A percentile compares a stretch with the other conserved stretches of the same genome.
phyloP scores from a whole-genome alignment of 2,113 vertebrate genomes.

The Clarias gariepinus region DNA sequence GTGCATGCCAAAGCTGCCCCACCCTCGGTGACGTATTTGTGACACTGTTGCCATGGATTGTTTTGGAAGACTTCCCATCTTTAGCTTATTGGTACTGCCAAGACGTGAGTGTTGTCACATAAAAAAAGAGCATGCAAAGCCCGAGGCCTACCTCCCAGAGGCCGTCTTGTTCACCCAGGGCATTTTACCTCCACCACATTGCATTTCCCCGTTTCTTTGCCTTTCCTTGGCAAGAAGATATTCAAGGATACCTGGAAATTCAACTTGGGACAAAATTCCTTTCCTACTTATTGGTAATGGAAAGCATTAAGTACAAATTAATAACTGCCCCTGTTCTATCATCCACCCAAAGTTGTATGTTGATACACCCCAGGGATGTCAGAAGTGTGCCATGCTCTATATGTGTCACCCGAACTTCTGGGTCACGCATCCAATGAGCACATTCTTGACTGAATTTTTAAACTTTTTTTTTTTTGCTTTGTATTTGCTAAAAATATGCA shows the following conservation, averaged over 20 bases:
- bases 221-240: background rate
- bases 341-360: background rate
- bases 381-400: conserved; percentile 45
- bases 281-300: too few relatives aligned
- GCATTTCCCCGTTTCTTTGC: background rate
- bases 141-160: background rate
- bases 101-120: background rate
- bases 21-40: conserved; percentile 61
- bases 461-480: background rate
- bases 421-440: conserved; percentile 15
- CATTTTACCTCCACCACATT: conserved; percentile 27
- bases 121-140: background rate
- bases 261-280: background rate
- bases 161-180: background rate
- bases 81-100: conserved; percentile 46
- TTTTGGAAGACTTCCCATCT: conserved; percentile 65
- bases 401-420: conserved; percentile 36
- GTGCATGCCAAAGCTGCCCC: conserved; percentile 33
- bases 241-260: too few relatives aligned
- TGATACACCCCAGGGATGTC: conserved; percentile 15
- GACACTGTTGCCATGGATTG: conserved; percentile 73
- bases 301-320: background rate
- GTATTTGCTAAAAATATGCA: background rate
- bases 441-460: background rate
- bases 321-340: conserved; percentile 5